Percentiles rank a stretch among this genome's conserved stretches.
Evolutionary conservation across 2,113 vertebrate species (phyloP).

Genomic region (Malurus alboscapulatus): DNA sequence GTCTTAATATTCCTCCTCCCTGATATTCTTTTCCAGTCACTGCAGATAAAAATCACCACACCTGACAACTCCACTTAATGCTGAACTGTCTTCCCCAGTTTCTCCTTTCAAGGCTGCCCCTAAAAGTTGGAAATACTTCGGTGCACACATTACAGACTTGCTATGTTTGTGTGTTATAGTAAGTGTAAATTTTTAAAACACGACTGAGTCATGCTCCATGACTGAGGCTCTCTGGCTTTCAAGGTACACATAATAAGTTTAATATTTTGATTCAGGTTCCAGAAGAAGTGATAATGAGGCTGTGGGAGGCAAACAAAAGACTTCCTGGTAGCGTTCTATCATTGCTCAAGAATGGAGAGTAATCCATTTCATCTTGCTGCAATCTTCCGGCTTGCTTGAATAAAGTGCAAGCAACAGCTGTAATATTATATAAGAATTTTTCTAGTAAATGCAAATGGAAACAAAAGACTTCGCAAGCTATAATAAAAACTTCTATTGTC

Average conservation of each 20-base stretch:
- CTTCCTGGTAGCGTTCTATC: neutral
- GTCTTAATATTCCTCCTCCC: slow-evolving; percentile 2
- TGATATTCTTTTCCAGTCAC: neutral
- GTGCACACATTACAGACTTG: neutral
- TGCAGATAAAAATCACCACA: slow-evolving; percentile 6
- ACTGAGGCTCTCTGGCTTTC: neutral
- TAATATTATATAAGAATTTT: neutral
- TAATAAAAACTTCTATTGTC: too few relatives aligned
- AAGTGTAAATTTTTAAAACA: neutral
- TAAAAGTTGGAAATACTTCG: neutral
- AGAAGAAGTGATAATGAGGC: neutral
- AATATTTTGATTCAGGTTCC: neutral
- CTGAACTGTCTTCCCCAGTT: neutral
- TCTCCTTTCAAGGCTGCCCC: neutral
- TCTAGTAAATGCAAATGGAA: neutral
- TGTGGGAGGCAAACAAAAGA: neutral
- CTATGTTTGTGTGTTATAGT: neutral
- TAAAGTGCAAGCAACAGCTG: neutral
- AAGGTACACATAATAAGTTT: neutral
- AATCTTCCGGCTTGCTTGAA: neutral
- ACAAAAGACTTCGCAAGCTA: neutral
- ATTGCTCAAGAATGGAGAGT: neutral
- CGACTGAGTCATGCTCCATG: neutral
- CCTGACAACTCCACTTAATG: neutral
- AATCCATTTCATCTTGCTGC: neutral